phyloP scores from a whole-genome alignment of 2,113 vertebrate genomes.

The Drymodes brunneopygia region DNA sequence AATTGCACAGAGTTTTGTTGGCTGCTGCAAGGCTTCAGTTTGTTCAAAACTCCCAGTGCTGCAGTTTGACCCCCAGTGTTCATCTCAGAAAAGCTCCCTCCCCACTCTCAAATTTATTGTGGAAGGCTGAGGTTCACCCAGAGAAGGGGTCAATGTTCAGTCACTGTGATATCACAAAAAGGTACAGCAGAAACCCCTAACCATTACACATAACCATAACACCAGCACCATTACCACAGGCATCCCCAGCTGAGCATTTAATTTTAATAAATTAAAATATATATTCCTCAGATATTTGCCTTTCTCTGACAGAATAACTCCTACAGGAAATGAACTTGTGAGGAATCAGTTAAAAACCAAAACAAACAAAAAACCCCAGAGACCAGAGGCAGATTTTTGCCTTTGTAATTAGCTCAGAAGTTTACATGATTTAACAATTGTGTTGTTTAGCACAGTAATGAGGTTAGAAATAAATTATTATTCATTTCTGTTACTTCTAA shows the following conservation, averaged over 20 bases:
- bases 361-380: not conserved
- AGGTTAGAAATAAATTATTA: not conserved
- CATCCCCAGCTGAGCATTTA: not conserved
- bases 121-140: not conserved
- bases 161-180: not conserved
- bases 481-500: not conserved
- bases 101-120: not conserved
- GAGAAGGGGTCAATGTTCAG: not conserved
- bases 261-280: not conserved
- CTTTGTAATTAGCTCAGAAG: not conserved
- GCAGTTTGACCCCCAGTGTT: not conserved
- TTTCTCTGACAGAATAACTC: not conserved
- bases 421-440: not conserved
- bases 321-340: not conserved
- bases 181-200: not conserved
- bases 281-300: not conserved
- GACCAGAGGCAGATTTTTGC: not conserved
- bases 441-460: not conserved
- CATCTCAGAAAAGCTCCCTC: not conserved
- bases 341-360: not conserved
- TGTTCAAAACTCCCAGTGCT: not conserved
- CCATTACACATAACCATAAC: too few species aligned
- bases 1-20: not conserved
- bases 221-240: not conserved
- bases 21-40: not conserved